Percentiles rank a stretch among this genome's conserved stretches.
These are phyloP conservation scores for Nannoperca australis DNA, from an alignment of 2,797 vertebrate genomes.

Conservation along the genomic window DNA sequence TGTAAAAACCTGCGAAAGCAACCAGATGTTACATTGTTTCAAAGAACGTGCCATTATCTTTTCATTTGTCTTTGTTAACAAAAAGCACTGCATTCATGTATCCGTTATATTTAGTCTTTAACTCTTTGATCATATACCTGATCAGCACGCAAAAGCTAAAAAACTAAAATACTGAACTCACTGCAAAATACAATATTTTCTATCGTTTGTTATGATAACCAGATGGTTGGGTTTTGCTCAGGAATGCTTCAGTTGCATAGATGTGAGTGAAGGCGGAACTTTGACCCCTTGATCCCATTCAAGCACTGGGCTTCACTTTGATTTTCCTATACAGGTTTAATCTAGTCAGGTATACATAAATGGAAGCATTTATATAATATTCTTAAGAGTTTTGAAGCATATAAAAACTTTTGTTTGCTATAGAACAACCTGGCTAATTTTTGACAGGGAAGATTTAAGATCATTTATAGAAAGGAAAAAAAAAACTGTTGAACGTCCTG, in stretches of 20 bases:
- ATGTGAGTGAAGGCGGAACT: conserved; percentile 3
- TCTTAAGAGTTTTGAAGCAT: too few species aligned
- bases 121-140: neutral
- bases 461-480: neutral
- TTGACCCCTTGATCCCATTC: neutral
- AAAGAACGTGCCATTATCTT: conserved; percentile 4
- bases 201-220: neutral
- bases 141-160: neutral
- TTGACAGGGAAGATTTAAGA: neutral
- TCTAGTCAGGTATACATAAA: neutral
- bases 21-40: conserved; percentile 4
- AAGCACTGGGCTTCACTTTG: neutral
- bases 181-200: neutral
- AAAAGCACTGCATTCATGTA: neutral
- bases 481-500: neutral
- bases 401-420: too few species aligned
- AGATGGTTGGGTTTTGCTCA: neutral
- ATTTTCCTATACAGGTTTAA: neutral
- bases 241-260: neutral
- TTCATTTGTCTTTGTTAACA: neutral
- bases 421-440: neutral
- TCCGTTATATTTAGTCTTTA: neutral
- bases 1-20: conserved; percentile 9
- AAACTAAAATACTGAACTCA: neutral
- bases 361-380: neutral